Evolutionary conservation across 2,888 invertebrate species (phyloP), one percentile per base, ranked within the genome.

Genomic region (Plebejus anna): DNA sequence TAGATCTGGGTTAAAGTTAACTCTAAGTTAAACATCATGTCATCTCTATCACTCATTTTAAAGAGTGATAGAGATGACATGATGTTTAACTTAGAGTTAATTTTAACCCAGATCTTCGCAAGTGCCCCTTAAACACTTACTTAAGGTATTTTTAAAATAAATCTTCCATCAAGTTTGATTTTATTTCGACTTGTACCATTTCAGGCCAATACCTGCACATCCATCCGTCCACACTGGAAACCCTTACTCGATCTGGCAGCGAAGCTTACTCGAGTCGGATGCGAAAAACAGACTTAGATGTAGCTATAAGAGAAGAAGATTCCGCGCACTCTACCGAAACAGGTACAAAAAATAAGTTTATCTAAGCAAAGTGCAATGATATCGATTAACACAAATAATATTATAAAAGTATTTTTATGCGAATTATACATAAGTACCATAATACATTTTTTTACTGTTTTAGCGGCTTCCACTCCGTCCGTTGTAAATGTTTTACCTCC

Each of bases 401-500:
- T 9, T 42, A 42, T 42, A 9, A 42, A 42, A 42, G 9, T 42
- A 42, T 9, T 42, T 42, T 42, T 7, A 7, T 6, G 38, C 0
- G 6, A 38, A 6, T 38, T 38, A 38, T 42, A 42, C 7, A 42
- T 42, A 42, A 22, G 22, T 22, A 1, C 7, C 42, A 42, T 42
- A 7, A 7, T 42, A 1, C 13, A 32, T 66, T 66, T 32, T 61
- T 59, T 13, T 66, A 32, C 11, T 32, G 1, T 66, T 66, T 5
- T 11, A 66, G 66, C 32, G 32, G 79, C 70, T n/a, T 77, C 79
- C 9, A 28, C 81, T 79, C 83, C 94, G 9, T 90, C 92, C 0
- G 94, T 96, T 1, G 96, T 97, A 1, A 96, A 96, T 16, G 96
- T 97, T 0, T 88, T 98, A 77, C 98, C 98, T 1, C 97, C 98